Evolutionary conservation across 2,797 vertebrate species (phyloP).

Genomic region (Melanitta fusca): DNA sequence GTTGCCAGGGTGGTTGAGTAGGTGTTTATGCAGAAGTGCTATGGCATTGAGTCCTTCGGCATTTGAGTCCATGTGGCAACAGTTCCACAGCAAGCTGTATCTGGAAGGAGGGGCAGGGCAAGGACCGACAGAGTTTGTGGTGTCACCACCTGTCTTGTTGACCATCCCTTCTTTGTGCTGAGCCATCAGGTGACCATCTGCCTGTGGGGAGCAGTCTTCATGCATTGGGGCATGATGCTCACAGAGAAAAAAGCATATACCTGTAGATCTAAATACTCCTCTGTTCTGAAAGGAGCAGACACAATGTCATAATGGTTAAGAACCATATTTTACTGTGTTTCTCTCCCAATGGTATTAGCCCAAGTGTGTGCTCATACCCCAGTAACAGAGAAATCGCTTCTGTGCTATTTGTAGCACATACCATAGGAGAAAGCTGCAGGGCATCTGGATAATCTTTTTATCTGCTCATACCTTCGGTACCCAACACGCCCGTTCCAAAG

Average conservation of each 20-base stretch:
- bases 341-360: not conserved
- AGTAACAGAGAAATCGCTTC: not conserved
- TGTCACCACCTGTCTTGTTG: not conserved
- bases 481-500: not conserved
- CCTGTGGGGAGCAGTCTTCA: not conserved
- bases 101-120: not conserved
- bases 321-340: not conserved
- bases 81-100: not conserved
- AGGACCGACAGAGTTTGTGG: not conserved
- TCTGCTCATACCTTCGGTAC: not conserved
- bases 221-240: not conserved
- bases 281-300: not conserved
- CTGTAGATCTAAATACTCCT: not conserved
- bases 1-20: not conserved
- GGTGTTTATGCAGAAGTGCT: not conserved
- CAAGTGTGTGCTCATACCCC: rapidly evolving
- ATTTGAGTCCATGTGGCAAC: too few species aligned
- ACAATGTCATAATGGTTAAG: not conserved
- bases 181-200: not conserved
- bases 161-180: not conserved
- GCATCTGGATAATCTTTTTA: not conserved
- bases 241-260: not conserved
- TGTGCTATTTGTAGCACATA: not conserved
- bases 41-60: not conserved
- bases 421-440: not conserved